These are phyloP conservation scores for Drosophila diplacantha DNA, from an alignment of 2,888 invertebrate species.

Conservation along the genomic window DNA sequence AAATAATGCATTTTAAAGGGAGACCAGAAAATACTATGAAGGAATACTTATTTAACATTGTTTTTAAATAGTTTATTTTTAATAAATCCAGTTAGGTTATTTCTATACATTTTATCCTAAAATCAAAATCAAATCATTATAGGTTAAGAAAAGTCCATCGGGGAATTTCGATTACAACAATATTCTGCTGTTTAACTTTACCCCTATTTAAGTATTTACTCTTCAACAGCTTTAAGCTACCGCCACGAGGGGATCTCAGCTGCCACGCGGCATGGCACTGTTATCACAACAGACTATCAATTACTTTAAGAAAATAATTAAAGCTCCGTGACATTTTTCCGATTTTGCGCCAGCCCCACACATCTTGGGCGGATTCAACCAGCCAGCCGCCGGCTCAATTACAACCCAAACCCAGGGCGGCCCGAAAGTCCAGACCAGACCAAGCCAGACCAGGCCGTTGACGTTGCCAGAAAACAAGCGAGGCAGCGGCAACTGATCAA, in stretches of 20 bases:
- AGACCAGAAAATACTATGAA: rapidly evolving
- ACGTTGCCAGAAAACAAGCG: constrained; percentile 30
- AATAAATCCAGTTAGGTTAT: neutral
- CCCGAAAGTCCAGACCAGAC: constrained; percentile 8
- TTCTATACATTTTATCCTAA: neutral
- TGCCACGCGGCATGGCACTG: constrained; percentile 4
- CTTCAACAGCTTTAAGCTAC: neutral
- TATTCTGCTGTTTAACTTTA: neutral
- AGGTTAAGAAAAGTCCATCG: too few relatives aligned
- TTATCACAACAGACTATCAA: constrained; percentile 26
- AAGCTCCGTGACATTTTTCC: constrained; percentile 37
- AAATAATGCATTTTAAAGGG: neutral
- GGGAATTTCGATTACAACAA: too few relatives aligned
- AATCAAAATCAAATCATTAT: too few relatives aligned
- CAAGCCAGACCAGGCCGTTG: constrained; percentile 26
- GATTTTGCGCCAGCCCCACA: constrained; percentile 19
- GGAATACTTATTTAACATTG: neutral
- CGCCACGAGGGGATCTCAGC: constrained; percentile 1
- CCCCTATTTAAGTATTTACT: neutral
- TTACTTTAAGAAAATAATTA: constrained; percentile 40
- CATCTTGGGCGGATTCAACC: constrained; percentile 29
- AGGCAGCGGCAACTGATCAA: constrained; percentile 60
- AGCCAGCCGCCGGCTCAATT: constrained; percentile 42
- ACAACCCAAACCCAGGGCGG: constrained; percentile 16
- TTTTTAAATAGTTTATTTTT: neutral